Evolutionary conservation across 2,888 invertebrate genomes (phyloP).

Genomic region (Automeris io): DNA sequence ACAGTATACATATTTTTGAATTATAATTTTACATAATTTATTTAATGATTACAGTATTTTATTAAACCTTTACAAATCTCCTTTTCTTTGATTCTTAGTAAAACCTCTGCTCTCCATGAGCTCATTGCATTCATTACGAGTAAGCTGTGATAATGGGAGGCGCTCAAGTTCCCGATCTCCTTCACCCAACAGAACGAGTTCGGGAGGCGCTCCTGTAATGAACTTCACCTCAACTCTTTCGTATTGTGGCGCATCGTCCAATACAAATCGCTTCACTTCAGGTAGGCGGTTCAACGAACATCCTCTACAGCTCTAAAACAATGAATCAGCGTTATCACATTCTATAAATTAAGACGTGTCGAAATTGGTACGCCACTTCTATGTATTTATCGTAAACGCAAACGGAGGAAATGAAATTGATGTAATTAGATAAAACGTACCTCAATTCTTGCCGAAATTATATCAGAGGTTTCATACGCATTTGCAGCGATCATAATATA

Average conservation of each 20-base stretch:
- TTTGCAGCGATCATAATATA: slow-evolving; percentile 27
- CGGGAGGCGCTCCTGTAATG: slow-evolving; percentile 81
- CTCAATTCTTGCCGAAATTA: slow-evolving; percentile 64
- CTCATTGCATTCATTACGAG: slow-evolving; percentile 81
- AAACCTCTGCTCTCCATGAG: slow-evolving; percentile 79
- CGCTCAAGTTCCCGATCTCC: slow-evolving; percentile 80
- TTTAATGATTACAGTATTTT: not conserved
- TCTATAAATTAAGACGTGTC: not conserved
- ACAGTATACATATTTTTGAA: too few species aligned
- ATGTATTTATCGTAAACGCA: too few species aligned
- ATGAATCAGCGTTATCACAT: not conserved
- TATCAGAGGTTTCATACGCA: slow-evolving; percentile 46
- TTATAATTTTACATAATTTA: not conserved
- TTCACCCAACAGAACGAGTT: slow-evolving; percentile 76
- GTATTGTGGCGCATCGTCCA: slow-evolving; percentile 81
- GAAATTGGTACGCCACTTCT: not conserved
- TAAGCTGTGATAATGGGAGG: slow-evolving; percentile 73
- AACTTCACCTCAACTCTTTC: slow-evolving; percentile 79
- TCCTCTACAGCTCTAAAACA: slow-evolving; percentile 82
- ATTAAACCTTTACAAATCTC: slow-evolving; percentile 30
- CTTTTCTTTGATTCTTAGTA: slow-evolving; percentile 47
- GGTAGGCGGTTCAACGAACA: slow-evolving; percentile 81
- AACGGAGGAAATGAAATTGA: not conserved
- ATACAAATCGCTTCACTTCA: slow-evolving; percentile 81
- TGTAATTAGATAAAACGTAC: slow-evolving; percentile 24